Evolutionary conservation across 2,797 vertebrate genomes (phyloP).

Genomic region (Sus cebifrons): DNA sequence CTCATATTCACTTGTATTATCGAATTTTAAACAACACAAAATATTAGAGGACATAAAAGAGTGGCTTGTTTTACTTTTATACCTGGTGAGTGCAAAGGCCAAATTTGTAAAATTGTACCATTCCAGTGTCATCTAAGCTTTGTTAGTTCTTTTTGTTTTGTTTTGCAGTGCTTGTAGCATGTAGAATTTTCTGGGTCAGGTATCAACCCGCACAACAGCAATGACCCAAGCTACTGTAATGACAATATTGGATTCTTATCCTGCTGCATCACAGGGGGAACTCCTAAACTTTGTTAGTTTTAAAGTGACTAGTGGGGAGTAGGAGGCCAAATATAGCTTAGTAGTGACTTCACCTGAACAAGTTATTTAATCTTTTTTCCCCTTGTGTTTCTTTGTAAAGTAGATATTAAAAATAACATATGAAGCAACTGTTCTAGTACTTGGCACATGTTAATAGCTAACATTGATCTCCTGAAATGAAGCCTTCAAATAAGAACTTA

Average conservation of each 20-base stretch:
- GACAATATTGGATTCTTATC: too few relatives aligned
- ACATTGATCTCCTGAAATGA: slow-evolving; percentile 35
- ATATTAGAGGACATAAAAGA: background rate
- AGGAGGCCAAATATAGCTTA: background rate
- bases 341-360: background rate
- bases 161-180: too few relatives aligned
- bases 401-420: background rate
- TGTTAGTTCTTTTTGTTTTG: background rate
- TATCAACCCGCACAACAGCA: too few relatives aligned
- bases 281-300: background rate
- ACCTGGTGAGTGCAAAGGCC: background rate
- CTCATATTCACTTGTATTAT: slow-evolving; percentile 4
- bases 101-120: background rate
- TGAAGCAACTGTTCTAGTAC: background rate
- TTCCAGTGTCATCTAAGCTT: background rate
- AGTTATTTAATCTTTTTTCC: background rate
- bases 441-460: background rate
- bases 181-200: too few relatives aligned
- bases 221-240: too few relatives aligned
- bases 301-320: background rate
- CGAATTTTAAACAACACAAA: slow-evolving; percentile 25
- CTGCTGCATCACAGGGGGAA: too few relatives aligned
- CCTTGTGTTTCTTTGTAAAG: background rate
- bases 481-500: slow-evolving; percentile 13
- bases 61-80: slow-evolving; percentile 24